A percentile compares a stretch with the other conserved stretches of the same genome.
These are phyloP conservation scores for Leucoraja erinaceus DNA, from an alignment of 2,113 vertebrate species.

Conservation along the genomic window DNA sequence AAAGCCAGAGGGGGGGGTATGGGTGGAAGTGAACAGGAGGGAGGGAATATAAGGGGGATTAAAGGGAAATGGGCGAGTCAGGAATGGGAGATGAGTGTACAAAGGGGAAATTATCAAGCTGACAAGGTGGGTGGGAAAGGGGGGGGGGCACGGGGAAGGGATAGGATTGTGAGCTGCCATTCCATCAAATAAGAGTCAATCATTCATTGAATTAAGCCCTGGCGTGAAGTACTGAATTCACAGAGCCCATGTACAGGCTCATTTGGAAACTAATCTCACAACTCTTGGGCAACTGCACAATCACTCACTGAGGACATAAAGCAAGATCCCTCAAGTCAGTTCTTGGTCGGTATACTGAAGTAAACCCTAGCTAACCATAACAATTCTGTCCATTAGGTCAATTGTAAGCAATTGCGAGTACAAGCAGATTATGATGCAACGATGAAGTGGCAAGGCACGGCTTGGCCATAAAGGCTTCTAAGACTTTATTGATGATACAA, in stretches of 20 bases:
- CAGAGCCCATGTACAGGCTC: background rate
- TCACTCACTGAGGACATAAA: background rate
- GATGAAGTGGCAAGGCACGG: background rate
- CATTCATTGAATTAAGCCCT: background rate
- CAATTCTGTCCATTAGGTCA: background rate
- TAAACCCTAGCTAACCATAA: background rate
- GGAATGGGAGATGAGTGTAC: no score
- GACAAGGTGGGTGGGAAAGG: no score
- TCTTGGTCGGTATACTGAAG: background rate
- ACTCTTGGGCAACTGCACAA: background rate
- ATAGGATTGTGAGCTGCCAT: background rate
- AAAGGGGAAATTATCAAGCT: no score
- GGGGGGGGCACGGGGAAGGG: no score
- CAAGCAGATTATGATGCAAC: background rate
- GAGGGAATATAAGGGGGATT: no score
- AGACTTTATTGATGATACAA: background rate
- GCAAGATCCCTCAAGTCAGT: background rate
- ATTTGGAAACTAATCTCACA: background rate
- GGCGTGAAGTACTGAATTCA: background rate
- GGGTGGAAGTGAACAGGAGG: no score
- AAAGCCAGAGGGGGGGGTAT: no score
- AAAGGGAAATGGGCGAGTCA: no score
- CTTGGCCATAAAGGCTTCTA: background rate
- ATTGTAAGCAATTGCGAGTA: background rate
- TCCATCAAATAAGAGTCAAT: background rate